Percentiles rank a stretch among this genome's conserved stretches.
Conservation (phyloP, 1,140 invertebrate genomes). For the Pogonognathellus flavescens region DNA sequence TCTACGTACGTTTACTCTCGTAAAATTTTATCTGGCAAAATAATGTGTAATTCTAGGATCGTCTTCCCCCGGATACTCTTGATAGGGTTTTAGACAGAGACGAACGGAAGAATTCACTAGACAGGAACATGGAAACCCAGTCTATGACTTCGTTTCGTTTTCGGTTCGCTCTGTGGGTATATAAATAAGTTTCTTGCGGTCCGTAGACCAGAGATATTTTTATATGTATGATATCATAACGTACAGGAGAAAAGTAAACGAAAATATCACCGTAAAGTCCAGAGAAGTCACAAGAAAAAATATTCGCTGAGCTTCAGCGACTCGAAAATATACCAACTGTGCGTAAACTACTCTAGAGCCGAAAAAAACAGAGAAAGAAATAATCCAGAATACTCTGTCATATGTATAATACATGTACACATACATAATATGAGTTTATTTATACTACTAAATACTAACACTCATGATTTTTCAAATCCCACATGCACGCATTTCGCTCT, state of each 20-base stretch:
- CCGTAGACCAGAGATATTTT: conserved; percentile 1
- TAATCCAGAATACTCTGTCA: no score
- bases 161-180: conserved; percentile 21
- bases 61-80: neutral
- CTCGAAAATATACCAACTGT: conserved; percentile 12
- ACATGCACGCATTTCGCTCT: conserved; percentile 14
- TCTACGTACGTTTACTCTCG: neutral
- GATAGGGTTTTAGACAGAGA: neutral
- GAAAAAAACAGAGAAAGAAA: no score
- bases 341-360: no score
- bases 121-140: neutral
- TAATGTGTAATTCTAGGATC: conserved; percentile 25
- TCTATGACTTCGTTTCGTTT: conserved; percentile 7
- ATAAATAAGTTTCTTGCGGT: conserved; percentile 17
- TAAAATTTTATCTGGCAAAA: neutral
- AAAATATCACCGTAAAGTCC: conserved; percentile 36
- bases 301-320: conserved; percentile 29
- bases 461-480: conserved; percentile 13
- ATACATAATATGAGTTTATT: no score
- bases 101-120: neutral
- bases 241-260: conserved; percentile 13
- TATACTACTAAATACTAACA: no score
- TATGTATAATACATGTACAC: no score
- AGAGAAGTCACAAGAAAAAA: conserved; percentile 40
- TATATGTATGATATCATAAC: neutral